Base-by-base conservation (phyloP, 2,888 invertebrate species). In the Drosophila kuntzei region DNA sequence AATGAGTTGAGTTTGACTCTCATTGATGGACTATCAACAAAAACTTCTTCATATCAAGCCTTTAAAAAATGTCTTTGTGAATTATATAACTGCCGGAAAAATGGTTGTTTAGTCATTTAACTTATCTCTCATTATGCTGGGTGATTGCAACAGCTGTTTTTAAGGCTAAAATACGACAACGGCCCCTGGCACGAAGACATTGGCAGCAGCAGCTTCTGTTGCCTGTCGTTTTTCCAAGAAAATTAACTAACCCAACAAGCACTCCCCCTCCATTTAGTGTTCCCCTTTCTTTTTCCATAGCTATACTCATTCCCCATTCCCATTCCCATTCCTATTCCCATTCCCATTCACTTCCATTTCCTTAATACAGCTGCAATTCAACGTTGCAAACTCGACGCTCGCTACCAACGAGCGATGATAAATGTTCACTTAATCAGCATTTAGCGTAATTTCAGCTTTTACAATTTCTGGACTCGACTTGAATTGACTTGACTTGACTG, bases 401-500 rank as follows among this genome's bases (percentile, higher is more conserved):
- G 47, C 70, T 69, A 47, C 70, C 89, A 84, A 84, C 83, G 71
- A 84, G 83, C 89, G 79, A 90, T 92, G 91, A 91, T 92, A 91
- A 91, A 91, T 92, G 90, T 90, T 83, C 90, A 91, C 91, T 92
- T 91, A 92, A 92, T 92, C 92, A 92, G 92, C 91, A 90, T 92
- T 91, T 91, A 91, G 92, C 91, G 91, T 91, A 91, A 91, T 91
- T 91, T 92, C 82, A 91, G 91, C 90, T 90, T 80, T 90, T 87
- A 87, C 79, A 89, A 84, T 85, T 89, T 88, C 89, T 81, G 68
- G 55, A 51, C 57, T 60, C 53, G 59, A 55, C 64, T 65, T 66
- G 46, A 51, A 61, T 65, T 34, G 46, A 49, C 47, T 65, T 43
- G 53, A 46, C 64, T 66, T 61, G 49, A 43, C 67, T 66, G 20